Conservation (phyloP, 2,888 invertebrate species). For the Listrodromus nycthemerus region DNA sequence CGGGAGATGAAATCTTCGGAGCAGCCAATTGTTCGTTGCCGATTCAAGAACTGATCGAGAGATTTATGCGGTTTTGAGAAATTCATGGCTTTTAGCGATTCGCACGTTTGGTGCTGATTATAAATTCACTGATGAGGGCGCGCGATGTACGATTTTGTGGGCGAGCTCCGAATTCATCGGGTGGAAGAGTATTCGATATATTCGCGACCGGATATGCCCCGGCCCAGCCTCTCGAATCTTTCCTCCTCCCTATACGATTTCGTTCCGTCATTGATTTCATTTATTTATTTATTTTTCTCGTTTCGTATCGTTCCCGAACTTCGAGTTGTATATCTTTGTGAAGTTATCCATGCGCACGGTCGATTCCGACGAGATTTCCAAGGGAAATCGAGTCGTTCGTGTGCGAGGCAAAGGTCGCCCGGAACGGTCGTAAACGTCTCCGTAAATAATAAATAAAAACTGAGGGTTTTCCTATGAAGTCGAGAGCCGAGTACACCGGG, state of each 20-base stretch:
- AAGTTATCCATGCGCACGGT: conserved; percentile 8
- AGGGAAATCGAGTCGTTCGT: conserved; percentile 26
- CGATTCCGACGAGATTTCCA: conserved; percentile 25
- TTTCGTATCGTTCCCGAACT: conserved; percentile 18
- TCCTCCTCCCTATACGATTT: conserved; percentile 1
- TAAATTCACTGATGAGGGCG: not conserved
- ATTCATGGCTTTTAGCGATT: not conserved
- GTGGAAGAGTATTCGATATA: conserved; percentile 9
- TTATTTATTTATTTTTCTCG: not conserved
- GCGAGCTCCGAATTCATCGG: not conserved
- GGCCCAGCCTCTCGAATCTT: not conserved
- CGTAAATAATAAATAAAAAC: conserved; percentile 52
- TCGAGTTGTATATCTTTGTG: conserved; percentile 44
- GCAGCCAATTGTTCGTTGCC: not conserved
- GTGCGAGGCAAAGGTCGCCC: not conserved
- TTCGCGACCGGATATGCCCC: not conserved
- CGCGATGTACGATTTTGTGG: not conserved
- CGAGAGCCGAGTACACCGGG: conserved; percentile 13
- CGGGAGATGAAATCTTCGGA: conserved; percentile 4
- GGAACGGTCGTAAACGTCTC: conserved; percentile 42
- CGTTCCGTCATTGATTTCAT: not conserved
- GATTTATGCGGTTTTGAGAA: not conserved
- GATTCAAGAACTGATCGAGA: not conserved
- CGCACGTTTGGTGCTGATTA: not conserved
- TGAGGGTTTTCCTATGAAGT: conserved; percentile 16